Evolutionary conservation across 2,113 vertebrate species (phyloP).

Genomic region (Ceyx margarethae): DNA sequence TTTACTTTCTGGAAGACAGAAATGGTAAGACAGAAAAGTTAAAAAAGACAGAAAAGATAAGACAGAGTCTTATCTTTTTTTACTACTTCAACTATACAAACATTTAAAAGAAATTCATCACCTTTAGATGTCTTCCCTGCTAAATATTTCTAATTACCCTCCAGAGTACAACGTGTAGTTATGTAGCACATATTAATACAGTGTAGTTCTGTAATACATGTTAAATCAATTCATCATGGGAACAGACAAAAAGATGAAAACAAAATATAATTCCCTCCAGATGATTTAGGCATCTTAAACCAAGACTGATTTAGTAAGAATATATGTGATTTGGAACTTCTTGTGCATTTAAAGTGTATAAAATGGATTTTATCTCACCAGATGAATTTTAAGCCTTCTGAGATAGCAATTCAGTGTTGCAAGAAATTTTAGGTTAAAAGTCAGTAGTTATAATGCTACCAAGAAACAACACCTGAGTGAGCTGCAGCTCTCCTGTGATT

Average conservation of each 20-base stretch:
- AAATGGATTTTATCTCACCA: background rate
- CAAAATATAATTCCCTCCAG: fast-evolving
- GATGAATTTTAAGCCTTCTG: background rate
- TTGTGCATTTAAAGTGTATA: background rate
- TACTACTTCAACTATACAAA: background rate
- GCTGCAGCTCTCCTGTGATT: background rate
- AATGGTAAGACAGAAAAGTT: too few relatives aligned
- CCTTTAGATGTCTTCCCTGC: background rate
- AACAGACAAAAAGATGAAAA: background rate
- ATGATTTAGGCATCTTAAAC: background rate
- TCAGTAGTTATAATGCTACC: background rate
- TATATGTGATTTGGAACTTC: background rate
- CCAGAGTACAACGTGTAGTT: background rate
- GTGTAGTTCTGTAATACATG: background rate
- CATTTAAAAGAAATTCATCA: background rate
- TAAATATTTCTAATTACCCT: background rate
- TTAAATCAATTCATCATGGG: background rate
- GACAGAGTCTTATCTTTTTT: background rate
- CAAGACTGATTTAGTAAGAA: background rate
- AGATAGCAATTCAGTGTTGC: background rate
- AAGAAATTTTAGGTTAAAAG: background rate
- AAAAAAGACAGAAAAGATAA: background rate
- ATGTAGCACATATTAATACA: fast-evolving
- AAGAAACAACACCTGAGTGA: background rate
- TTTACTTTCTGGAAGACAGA: background rate